phyloP scores from a whole-genome alignment of 2,797 vertebrate genomes.

The Scleropages formosus region DNA sequence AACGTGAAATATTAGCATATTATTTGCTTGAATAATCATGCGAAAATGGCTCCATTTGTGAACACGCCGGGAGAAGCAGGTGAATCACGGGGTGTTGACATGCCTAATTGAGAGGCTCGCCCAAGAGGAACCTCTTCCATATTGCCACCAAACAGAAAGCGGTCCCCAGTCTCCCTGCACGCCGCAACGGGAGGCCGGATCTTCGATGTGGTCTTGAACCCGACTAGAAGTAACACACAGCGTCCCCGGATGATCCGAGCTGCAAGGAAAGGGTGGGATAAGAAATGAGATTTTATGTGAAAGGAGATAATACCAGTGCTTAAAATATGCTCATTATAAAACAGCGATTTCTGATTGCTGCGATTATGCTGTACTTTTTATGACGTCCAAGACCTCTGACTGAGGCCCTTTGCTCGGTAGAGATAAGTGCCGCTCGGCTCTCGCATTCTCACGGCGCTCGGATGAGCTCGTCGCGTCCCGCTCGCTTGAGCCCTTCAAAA shows the following conservation, averaged over 20 bases:
- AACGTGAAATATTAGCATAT: conserved; percentile 19
- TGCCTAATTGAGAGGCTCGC: not conserved
- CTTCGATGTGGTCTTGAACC: not conserved
- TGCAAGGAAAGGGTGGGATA: not conserved
- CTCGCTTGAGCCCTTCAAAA: no score
- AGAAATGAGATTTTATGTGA: not conserved
- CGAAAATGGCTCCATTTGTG: conserved; percentile 14
- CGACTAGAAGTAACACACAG: not conserved
- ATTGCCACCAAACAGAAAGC: not conserved
- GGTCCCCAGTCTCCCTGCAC: not conserved
- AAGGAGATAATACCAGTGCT: not conserved
- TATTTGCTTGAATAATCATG: conserved; percentile 19
- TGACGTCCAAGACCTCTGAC: not conserved
- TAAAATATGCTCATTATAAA: conserved; percentile 1
- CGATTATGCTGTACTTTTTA: no score
- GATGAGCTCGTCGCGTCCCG: no score
- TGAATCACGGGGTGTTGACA: conserved; percentile 4
- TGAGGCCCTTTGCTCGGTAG: not conserved
- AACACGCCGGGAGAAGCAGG: not conserved
- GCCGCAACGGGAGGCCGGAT: not conserved
- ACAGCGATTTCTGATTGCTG: not conserved
- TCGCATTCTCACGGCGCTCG: no score
- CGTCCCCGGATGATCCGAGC: not conserved
- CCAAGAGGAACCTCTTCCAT: not conserved
- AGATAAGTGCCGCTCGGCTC: not conserved